phyloP scores from a whole-genome alignment of 2,113 vertebrate genomes.

The Dinomys branickii region DNA sequence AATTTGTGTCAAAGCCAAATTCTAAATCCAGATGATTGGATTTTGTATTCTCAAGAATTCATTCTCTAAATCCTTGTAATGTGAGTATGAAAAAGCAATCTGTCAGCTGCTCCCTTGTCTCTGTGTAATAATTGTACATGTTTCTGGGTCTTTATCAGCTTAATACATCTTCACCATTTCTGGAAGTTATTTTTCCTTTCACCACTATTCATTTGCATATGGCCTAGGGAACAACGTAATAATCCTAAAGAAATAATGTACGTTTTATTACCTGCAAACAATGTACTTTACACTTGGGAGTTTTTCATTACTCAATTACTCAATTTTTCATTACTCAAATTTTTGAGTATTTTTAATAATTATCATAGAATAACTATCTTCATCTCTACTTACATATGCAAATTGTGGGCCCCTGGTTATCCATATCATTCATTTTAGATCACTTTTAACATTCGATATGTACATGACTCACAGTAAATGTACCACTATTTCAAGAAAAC shows the following conservation, averaged over 20 bases:
- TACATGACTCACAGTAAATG: not conserved
- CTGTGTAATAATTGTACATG: not conserved
- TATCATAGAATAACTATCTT: not conserved
- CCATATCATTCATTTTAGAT: not conserved
- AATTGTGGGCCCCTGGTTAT: not conserved
- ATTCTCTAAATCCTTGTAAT: not conserved
- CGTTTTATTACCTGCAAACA: not conserved
- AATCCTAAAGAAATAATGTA: not conserved
- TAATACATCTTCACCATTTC: not conserved
- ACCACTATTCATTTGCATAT: not conserved
- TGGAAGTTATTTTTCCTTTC: not conserved
- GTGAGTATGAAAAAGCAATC: not conserved
- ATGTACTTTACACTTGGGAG: not conserved
- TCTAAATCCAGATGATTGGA: not conserved
- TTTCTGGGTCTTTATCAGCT: not conserved
- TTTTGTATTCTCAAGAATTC: not conserved
- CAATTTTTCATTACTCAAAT: too few relatives aligned
- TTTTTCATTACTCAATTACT: not conserved
- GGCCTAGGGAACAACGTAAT: not conserved
- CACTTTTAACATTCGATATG: not conserved
- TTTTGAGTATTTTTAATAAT: not conserved
- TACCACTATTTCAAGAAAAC: not conserved
- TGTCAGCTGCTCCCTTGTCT: not conserved
- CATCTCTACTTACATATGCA: not conserved
- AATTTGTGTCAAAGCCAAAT: not conserved